Conservation (phyloP, 2,113 vertebrate genomes). For the Gracilinanus agilis region DNA sequence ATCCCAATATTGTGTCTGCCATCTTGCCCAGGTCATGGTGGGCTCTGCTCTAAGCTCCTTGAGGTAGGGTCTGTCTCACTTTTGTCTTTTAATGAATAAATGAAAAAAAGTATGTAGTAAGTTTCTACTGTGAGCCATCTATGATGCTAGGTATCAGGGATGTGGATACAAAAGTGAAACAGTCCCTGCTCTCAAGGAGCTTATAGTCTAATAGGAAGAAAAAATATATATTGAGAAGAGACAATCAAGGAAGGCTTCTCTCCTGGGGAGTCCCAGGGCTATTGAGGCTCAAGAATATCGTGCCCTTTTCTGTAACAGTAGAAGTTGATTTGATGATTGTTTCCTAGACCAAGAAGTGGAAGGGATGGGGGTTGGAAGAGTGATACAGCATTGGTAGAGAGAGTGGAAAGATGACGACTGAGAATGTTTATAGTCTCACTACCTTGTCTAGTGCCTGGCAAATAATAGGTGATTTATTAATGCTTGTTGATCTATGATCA, state of each 20-base stretch:
- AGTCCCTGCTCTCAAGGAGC: background rate
- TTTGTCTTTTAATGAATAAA: no score
- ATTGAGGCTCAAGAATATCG: background rate
- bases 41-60: no score
- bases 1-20: no score
- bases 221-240: background rate
- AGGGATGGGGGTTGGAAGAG: background rate
- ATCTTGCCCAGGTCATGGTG: no score
- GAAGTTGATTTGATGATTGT: background rate
- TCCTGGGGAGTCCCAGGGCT: background rate
- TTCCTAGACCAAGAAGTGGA: background rate
- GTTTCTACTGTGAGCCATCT: no score
- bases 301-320: background rate
- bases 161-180: background rate
- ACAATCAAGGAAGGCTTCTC: background rate
- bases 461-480: background rate
- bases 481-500: background rate
- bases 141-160: background rate
- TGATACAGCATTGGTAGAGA: background rate
- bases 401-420: background rate
- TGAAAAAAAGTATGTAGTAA: no score
- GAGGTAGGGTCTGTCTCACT: no score
- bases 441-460: background rate
- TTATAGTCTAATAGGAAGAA: background rate
- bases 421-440: background rate